Base-by-base conservation (phyloP, 2,113 vertebrate species). In the Mustelus asterias region DNA sequence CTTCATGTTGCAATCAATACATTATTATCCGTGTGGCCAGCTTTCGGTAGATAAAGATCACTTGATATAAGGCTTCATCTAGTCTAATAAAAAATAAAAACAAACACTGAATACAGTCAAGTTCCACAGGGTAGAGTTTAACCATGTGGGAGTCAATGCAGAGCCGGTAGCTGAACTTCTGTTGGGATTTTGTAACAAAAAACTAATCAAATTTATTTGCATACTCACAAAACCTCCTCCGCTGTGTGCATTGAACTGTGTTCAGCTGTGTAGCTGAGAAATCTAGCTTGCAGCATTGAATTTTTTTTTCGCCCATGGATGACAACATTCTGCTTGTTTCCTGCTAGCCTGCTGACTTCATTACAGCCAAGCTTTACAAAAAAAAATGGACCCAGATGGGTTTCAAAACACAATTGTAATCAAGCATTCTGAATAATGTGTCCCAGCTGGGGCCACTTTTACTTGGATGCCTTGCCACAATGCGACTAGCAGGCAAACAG, bases 361-460 rank as follows among this genome's bases (percentile, higher is more conserved):
- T 95, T 72, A 72, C 69, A 33, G 67, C 67, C 93, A 70, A 41
- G 93, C 13, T 89, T 95, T 44, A 24, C 67, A 67, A 29, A 70
- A 70, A 54, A 94, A 95, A 94, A 95, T 26, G 93, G 67, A 67
- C 67, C 93, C 93, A 95, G 93, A 95, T 95, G 93, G 93, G 67
- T 70, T 95, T 69, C 93, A 69, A 95, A 72, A 70, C 67, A 94
- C 92, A 70, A 72, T 48, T 95, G 67, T 72, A 95, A 95, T 95
- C 67, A 95, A 95, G 41, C 67, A 95, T 72, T 95, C 44, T 72
- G 93, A 95, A 95, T 95, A 95, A 95, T 95, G 93, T 93, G 63
- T 95, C 67, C 67, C 93, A 95, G 93, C 93, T 95, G 93, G 65
- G 93, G 93, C 93, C 65, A 70, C 41, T 72, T 95, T 70, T 95